phyloP scores from a whole-genome alignment of 2,113 vertebrate species.

The Paramisgurnus dabryanus region DNA sequence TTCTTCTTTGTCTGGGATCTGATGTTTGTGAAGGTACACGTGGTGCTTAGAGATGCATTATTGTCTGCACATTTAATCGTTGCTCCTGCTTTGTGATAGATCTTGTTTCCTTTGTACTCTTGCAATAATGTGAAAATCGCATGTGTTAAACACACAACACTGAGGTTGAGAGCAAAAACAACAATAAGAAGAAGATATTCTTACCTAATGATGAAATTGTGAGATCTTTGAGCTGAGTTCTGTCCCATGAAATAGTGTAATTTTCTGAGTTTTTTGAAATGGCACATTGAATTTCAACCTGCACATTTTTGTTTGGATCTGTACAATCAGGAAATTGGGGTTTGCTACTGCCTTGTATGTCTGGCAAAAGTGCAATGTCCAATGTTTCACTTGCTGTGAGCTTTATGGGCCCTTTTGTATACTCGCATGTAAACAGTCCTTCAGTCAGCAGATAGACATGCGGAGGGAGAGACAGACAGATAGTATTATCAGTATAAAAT shows the following conservation, averaged over 20 bases:
- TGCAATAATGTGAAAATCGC: not conserved
- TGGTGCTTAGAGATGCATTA: accelerated
- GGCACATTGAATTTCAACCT: not conserved
- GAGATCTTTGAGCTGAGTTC: not conserved
- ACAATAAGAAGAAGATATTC: not conserved
- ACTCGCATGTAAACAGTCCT: slow-evolving; percentile 4
- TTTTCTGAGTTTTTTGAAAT: not conserved
- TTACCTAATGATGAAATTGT: accelerated
- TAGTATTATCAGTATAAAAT: not conserved
- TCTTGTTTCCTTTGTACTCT: not conserved
- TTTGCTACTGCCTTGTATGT: not conserved
- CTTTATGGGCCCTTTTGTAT: not conserved
- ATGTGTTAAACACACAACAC: not conserved
- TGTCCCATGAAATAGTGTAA: not conserved
- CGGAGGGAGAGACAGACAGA: not conserved
- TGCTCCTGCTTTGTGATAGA: not conserved
- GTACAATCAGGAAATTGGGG: slow-evolving; percentile 14
- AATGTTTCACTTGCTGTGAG: not conserved
- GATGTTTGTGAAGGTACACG: not conserved
- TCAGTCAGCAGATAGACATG: not conserved
- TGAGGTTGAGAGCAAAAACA: not conserved
- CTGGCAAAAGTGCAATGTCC: slow-evolving; percentile 25
- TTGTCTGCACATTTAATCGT: accelerated
- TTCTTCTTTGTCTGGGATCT: accelerated
- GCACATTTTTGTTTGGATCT: accelerated